These are phyloP conservation scores for Calosoma granatense DNA, from an alignment of 1,140 invertebrate species.

Conservation along the genomic window DNA sequence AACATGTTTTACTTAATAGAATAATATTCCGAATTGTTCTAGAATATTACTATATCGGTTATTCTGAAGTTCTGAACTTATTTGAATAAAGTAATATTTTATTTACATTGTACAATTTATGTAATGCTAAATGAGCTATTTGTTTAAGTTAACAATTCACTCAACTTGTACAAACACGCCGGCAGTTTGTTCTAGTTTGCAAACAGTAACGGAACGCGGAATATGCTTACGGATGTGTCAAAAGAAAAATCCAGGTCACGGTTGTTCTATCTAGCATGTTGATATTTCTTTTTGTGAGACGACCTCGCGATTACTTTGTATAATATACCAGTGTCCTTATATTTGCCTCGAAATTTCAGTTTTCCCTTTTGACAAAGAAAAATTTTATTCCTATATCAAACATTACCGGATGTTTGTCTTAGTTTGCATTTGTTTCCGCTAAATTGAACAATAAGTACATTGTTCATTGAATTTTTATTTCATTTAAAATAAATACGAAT, in stretches of 20 bases:
- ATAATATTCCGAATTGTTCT: too few relatives aligned
- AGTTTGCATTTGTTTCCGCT: not conserved
- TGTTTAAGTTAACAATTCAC: not conserved
- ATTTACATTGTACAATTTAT: too few relatives aligned
- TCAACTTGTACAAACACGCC: not conserved
- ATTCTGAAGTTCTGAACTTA: too few relatives aligned
- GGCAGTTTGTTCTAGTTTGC: not conserved
- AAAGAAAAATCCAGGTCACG: constrained; percentile 5
- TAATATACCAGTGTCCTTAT: not conserved
- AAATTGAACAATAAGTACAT: too few relatives aligned
- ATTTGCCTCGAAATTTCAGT: not conserved
- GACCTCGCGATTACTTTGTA: not conserved
- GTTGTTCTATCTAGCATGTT: not conserved
- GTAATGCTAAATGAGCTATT: not conserved
- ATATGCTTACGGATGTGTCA: not conserved
- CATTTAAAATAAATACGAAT: too few relatives aligned
- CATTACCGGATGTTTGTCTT: not conserved
- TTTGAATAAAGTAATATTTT: too few relatives aligned
- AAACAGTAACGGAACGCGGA: not conserved
- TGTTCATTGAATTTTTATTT: too few relatives aligned
- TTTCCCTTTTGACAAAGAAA: not conserved
- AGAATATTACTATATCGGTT: too few relatives aligned
- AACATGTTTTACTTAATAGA: too few relatives aligned
- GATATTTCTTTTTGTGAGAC: not conserved
- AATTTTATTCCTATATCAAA: not conserved